These are phyloP conservation scores for Oreochromis grahami DNA, from an alignment of 2,797 vertebrate species.

Conservation along the genomic window DNA sequence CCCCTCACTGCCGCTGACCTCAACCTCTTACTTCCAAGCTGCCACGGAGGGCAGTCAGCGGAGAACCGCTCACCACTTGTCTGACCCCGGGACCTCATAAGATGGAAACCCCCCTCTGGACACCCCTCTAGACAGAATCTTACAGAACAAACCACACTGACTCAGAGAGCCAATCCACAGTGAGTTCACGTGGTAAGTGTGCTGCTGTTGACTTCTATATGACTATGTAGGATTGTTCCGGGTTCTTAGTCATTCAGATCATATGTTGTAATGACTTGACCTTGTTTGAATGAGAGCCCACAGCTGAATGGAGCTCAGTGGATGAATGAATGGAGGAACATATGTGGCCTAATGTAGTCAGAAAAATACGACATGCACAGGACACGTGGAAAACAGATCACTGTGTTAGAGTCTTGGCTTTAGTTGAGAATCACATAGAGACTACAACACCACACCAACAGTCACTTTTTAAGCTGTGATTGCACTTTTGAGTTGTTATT, in stretches of 20 bases:
- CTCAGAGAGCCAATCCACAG: conserved; percentile 32
- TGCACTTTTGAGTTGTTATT: not conserved
- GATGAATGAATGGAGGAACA: conserved; percentile 11
- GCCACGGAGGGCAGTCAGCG: conserved; percentile 6
- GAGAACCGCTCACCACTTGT: conserved; percentile 21
- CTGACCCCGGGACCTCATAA: conserved; percentile 39
- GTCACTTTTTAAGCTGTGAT: not conserved
- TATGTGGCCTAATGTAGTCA: conserved; percentile 9
- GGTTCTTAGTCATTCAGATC: conserved; percentile 41
- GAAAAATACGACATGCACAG: not conserved
- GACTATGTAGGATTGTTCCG: conserved; percentile 57
- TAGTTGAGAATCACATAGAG: not conserved
- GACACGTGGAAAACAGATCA: not conserved
- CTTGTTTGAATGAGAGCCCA: not conserved
- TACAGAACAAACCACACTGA: conserved; percentile 23
- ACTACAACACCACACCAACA: not conserved
- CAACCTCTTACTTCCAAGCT: not conserved
- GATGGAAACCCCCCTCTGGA: conserved; percentile 18
- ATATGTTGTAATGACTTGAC: conserved; percentile 37
- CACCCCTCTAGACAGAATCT: not conserved
- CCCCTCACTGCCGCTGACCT: conserved; percentile 11
- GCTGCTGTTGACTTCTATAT: conserved; percentile 25
- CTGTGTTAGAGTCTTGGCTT: not conserved
- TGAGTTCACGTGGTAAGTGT: conserved; percentile 47
- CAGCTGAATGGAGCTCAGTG: conserved; percentile 27